Conservation (phyloP, 2,797 vertebrate genomes). For the Mormyrus proboscirostris region DNA sequence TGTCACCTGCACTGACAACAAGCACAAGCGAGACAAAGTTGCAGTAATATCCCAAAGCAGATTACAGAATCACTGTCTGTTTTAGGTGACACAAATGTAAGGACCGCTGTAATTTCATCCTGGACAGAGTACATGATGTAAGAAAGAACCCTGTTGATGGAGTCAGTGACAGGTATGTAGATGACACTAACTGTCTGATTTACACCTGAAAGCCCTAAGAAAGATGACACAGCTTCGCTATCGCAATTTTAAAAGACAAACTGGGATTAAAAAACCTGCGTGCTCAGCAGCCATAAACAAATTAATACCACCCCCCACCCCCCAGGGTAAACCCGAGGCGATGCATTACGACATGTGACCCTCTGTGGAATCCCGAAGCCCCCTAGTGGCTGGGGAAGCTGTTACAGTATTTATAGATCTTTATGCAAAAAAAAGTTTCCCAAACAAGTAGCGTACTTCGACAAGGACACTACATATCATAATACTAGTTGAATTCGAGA, state of each 20-base stretch:
- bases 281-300: background rate
- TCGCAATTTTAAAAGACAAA: background rate
- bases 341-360: background rate
- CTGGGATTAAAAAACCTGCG: background rate
- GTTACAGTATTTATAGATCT: background rate
- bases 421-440: slow-evolving; percentile 3
- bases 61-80: background rate
- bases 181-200: background rate
- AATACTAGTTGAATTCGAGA: background rate
- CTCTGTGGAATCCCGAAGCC: slow-evolving; percentile 3
- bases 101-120: background rate
- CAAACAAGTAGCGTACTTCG: background rate
- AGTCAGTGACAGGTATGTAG: background rate
- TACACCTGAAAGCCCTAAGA: background rate
- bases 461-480: background rate
- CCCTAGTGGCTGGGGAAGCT: background rate
- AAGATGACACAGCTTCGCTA: background rate
- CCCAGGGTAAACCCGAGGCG: background rate
- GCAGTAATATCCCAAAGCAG: background rate
- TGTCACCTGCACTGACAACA: background rate
- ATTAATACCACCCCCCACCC: background rate
- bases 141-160: background rate
- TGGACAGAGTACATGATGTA: background rate
- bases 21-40: background rate
- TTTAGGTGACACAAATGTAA: background rate